Base-by-base conservation (phyloP, 2,113 vertebrate species). In the Psittacara wagleri region DNA sequence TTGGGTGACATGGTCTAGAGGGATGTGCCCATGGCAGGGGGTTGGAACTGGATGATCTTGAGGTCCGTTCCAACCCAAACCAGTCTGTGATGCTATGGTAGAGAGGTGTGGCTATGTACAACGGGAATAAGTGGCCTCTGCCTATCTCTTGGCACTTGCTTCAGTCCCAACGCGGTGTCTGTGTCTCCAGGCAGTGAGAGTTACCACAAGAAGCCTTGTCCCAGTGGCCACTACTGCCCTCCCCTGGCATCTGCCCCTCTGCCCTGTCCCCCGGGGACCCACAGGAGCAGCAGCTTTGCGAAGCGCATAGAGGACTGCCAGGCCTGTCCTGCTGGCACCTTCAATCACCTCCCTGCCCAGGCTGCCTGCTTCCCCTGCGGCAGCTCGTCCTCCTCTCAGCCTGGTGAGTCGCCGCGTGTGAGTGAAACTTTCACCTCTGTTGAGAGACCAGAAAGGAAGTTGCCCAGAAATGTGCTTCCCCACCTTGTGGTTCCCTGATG, bases 331-430 rank as follows among this genome's bases (percentile, higher is more conserved):
- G 86, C 92, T 25, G 98, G 96, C 64, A 98, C 99, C 93, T 99
- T 99, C 96, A 99, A 98, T 49, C 98, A 99, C 83, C 93, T 98
- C 54, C 94, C 97, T 28, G 99, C 97, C 41, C 99, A 99, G 96
- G 95, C 96, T 39, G 98, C 98, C 49, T 99, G 99, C 73, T 98
- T 99, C 57, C 98, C 98, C 64, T 99, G 99, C 7, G 98, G 99
- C 67, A 99, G 98, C 93, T 98, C 98, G 4, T 99, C 99, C 41
- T 98, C 96, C 46, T 99, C 99, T 28, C 69, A 78, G 68, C 82
- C 96, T 27, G 99, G 99, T 99, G 77, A 96, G 97, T 88, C 24
- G 19, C 46, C 11, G 5, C 11, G 44, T 31, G 15, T 22, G 12
- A 14, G 12, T 23, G 27, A 10, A 20, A 4, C 23, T 48, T 64